Evolutionary conservation across 2,888 invertebrate species (phyloP).

Genomic region (Sesia bembeciformis): DNA sequence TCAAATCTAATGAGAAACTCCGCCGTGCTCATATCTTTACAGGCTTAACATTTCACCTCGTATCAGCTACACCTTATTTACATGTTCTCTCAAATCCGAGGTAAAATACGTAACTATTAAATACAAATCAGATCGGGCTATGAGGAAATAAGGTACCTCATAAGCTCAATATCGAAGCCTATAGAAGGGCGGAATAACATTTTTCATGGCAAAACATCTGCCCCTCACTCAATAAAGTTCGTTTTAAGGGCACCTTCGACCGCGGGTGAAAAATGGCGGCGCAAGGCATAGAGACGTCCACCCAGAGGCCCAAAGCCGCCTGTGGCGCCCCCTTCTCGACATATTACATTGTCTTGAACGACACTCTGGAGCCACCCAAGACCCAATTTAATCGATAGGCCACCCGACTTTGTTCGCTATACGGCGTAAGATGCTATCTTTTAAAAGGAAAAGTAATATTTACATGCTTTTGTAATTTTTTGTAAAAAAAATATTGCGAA

Average conservation of each 20-base stretch:
- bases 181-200: conserved; percentile 32
- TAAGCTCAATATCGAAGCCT: conserved; percentile 6
- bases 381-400: conserved; percentile 30
- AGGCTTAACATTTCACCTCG: too few relatives aligned
- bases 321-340: conserved; percentile 4
- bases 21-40: neutral
- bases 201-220: conserved; percentile 40
- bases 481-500: neutral
- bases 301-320: conserved; percentile 3
- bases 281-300: conserved; percentile 16
- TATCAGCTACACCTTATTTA: neutral
- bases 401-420: conserved; percentile 6
- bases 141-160: conserved; percentile 4
- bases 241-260: conserved; percentile 38
- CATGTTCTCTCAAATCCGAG: neutral
- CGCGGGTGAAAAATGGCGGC: conserved; percentile 29
- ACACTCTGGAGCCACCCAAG: conserved; percentile 16
- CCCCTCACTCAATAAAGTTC: conserved; percentile 44
- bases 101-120: neutral
- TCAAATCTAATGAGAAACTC: conserved; percentile 16
- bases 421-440: too few relatives aligned
- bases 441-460: too few relatives aligned
- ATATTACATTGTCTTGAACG: conserved; percentile 28
- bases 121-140: neutral
- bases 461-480: too few relatives aligned